These are phyloP conservation scores for Danaus melanippus DNA, from an alignment of 1,140 invertebrate species.

Conservation along the genomic window DNA sequence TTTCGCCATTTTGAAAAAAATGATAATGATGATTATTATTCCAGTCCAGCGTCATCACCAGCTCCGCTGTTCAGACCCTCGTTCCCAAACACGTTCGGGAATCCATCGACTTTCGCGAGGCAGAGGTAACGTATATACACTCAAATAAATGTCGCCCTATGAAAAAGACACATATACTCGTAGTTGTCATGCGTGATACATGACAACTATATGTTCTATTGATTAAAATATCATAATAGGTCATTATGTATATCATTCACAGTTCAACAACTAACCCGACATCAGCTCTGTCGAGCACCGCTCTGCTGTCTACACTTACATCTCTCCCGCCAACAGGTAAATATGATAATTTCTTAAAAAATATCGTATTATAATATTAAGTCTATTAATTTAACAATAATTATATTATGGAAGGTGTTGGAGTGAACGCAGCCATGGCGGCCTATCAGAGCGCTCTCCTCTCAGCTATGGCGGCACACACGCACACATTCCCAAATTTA, in stretches of 20 bases:
- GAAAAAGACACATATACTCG: too few species aligned
- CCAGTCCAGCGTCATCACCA: slow-evolving; percentile 72
- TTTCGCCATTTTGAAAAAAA: neutral
- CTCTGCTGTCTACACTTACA: slow-evolving; percentile 54
- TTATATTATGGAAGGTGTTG: slow-evolving; percentile 32
- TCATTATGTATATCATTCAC: slow-evolving; percentile 19
- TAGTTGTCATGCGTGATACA: too few species aligned
- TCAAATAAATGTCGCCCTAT: neutral
- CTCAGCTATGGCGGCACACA: slow-evolving; percentile 66
- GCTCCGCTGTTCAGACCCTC: slow-evolving; percentile 80
- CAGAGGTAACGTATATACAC: slow-evolving; percentile 40
- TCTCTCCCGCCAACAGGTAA: slow-evolving; percentile 57
- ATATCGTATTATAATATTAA: neutral
- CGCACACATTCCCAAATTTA: slow-evolving; percentile 56
- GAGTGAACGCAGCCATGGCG: slow-evolving; percentile 65
- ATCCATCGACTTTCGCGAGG: slow-evolving; percentile 57
- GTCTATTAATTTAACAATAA: too few species aligned
- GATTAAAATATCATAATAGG: too few species aligned
- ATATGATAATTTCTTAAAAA: neutral
- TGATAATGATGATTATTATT: slow-evolving; percentile 12
- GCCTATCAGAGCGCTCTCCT: slow-evolving; percentile 70
- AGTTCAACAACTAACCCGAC: slow-evolving; percentile 46
- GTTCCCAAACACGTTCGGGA: slow-evolving; percentile 80
- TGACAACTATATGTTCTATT: too few species aligned
- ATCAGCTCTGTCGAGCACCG: slow-evolving; percentile 53